Evolutionary conservation across 2,113 vertebrate species (phyloP).

Genomic region (Vulpes ferrilata): DNA sequence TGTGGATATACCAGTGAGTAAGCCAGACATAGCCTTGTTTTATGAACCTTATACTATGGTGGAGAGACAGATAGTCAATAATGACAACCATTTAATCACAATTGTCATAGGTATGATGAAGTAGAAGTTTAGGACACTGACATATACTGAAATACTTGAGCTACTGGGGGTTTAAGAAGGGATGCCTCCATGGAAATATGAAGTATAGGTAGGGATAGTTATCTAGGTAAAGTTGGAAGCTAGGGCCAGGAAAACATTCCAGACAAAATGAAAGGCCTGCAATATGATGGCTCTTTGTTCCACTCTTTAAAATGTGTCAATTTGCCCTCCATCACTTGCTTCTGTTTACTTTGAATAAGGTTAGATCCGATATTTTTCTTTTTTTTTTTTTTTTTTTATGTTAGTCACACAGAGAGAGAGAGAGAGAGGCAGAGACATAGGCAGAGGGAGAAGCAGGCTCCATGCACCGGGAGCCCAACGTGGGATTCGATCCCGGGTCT

Average conservation of each 20-base stretch:
- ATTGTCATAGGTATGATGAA: background rate
- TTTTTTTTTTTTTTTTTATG: too few relatives aligned
- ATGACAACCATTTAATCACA: background rate
- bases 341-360: conserved; percentile 35
- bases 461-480: too few relatives aligned
- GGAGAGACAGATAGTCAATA: background rate
- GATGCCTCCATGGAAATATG: background rate
- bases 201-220: background rate
- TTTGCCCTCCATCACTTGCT: background rate
- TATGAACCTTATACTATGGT: background rate
- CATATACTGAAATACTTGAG: background rate
- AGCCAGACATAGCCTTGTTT: background rate
- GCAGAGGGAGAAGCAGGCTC: too few relatives aligned
- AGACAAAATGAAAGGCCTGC: background rate
- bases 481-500: too few relatives aligned
- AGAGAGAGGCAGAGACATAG: too few relatives aligned
- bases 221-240: background rate
- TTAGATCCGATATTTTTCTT: background rate
- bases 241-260: background rate
- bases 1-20: background rate
- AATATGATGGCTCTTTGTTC: background rate
- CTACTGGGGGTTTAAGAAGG: background rate
- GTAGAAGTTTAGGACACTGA: background rate
- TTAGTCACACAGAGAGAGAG: too few relatives aligned
- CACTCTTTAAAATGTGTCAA: background rate